phyloP scores from a whole-genome alignment of 2,113 vertebrate species.

The Glaucidium brasilianum region DNA sequence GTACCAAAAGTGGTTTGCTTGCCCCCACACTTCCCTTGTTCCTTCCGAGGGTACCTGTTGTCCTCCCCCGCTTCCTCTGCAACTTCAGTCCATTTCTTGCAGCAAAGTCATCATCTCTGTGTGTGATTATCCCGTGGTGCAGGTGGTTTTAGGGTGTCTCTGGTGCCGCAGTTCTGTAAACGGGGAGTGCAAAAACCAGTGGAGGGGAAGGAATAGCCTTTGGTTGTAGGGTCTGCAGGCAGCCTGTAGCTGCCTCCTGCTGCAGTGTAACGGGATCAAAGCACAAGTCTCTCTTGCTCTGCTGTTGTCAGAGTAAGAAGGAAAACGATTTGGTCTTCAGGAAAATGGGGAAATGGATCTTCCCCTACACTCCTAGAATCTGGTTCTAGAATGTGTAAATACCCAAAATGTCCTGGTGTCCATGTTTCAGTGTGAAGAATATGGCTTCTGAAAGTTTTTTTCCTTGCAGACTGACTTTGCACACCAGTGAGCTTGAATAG shows the following conservation, averaged over 20 bases:
- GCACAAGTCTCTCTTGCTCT: background rate
- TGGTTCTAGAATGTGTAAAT: background rate
- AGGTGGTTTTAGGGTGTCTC: background rate
- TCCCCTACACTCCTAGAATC: background rate
- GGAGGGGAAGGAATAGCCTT: background rate
- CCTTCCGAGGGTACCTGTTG: background rate
- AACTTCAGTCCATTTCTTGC: background rate
- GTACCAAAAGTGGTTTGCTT: background rate
- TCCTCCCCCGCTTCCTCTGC: background rate
- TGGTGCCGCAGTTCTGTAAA: background rate
- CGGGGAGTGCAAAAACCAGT: background rate
- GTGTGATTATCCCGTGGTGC: background rate
- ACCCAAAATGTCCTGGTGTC: background rate
- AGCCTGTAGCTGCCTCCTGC: background rate
- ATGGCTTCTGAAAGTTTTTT: background rate
- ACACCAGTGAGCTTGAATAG: background rate
- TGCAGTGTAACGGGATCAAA: rapidly evolving
- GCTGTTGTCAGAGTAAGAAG: background rate
- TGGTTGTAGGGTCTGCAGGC: background rate
- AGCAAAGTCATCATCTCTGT: background rate
- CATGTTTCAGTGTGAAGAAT: background rate
- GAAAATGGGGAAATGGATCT: background rate
- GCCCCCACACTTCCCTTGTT: background rate
- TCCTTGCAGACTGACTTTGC: background rate
- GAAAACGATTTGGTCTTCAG: background rate